Conservation (phyloP, 92 coral and sea anemone genomes). For the Porites evermanni region DNA sequence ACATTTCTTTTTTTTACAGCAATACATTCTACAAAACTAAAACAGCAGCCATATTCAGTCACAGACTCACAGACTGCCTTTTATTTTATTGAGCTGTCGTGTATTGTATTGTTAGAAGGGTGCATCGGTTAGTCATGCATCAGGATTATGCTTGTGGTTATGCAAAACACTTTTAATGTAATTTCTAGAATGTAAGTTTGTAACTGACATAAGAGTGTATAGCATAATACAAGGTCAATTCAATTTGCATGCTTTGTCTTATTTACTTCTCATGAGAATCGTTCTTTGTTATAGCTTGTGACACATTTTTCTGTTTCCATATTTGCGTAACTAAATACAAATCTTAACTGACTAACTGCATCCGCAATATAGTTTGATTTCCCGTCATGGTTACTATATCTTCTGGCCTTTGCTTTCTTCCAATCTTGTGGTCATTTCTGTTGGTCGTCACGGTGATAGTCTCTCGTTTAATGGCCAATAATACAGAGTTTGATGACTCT, state of each 20-base stretch:
- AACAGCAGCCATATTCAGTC: too few species aligned
- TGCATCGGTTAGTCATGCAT: too few species aligned
- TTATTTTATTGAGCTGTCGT: too few species aligned
- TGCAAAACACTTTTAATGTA: too few species aligned
- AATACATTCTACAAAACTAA: too few species aligned
- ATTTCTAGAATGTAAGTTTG: too few species aligned
- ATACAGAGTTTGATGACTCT: background rate
- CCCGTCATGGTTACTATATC: slow-evolving; percentile 24
- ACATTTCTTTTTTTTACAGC: too few species aligned
- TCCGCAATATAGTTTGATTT: background rate
- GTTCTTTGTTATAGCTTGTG: background rate
- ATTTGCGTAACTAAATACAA: background rate
- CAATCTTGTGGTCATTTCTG: slow-evolving; percentile 71
- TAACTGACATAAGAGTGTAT: too few species aligned
- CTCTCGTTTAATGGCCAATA: background rate
- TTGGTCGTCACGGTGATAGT: background rate
- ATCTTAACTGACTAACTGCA: background rate
- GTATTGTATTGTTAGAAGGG: too few species aligned
- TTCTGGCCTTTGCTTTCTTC: slow-evolving; percentile 78
- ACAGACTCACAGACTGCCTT: too few species aligned
- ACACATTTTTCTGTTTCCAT: background rate
- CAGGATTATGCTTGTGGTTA: too few species aligned
- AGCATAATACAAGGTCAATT: too few species aligned
- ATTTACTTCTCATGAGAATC: background rate
- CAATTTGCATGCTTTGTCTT: background rate